Base-by-base conservation (phyloP, 2,797 vertebrate genomes). In the Rhynchotus rufescens region DNA sequence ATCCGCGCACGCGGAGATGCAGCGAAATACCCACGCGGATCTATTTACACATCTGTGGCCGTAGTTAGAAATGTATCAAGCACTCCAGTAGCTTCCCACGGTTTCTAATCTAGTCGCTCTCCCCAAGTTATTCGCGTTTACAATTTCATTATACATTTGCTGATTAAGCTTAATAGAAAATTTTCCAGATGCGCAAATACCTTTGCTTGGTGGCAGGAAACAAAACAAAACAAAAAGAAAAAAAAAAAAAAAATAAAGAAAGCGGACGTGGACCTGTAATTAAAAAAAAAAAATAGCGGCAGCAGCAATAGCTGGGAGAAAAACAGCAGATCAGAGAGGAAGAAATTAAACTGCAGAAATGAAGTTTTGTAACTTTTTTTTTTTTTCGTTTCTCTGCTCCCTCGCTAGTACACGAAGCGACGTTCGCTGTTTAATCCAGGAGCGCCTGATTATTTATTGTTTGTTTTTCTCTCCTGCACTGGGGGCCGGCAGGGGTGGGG, bases 391-490 rank as follows among this genome's bases (percentile, higher is more conserved):
- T 94, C 91, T 92, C 60, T 69, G 69, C 64, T 75, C 66, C 86
- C 66, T 94, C 89, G 64, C 93, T 80, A 81, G 61, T 30, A 26
- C 16, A 30, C 75, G 94, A 87, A 86, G 57, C 62, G 78, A 80
- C 30, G 62, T 75, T 87, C 86, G n/a, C 89, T 79, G 84, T 91
- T 36, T 95, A 57, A 85, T 79, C 60, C 64, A 34, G 93, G 78
- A 81, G 74, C 92, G 80, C 88, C 74, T 45, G 92, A 95, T 97
- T 96, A 96, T 97, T 97, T 96, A 94, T 97, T 96, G 97, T 97
- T 97, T 97, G 96, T 97, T 97, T 97, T 96, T 94, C 81, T 97
- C 97, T 94, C 72, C 92, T 96, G 95, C 28, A 77, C 80, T 83
- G 94, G 93, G 96, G 87, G 94, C 89, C 66, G 80, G 86, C 57